A percentile compares a stretch with the other conserved stretches of the same genome.
These are phyloP conservation scores for Proterorhinus semilunaris DNA, from an alignment of 2,113 vertebrate species.

Conservation along the genomic window DNA sequence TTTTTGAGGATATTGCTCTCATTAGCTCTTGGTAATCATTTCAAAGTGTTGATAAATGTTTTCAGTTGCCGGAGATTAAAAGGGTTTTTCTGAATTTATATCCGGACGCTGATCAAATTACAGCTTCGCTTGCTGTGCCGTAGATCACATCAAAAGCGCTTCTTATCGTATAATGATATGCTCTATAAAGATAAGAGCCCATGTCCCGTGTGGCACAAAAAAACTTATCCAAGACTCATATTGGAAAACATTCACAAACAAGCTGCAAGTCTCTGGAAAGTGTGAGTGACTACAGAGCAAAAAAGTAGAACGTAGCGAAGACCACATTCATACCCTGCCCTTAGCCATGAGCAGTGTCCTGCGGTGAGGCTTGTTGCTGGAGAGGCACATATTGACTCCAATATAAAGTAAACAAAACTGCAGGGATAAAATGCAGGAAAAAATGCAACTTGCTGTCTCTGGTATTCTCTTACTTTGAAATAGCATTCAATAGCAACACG, in stretches of 20 bases:
- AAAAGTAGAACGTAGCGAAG: neutral
- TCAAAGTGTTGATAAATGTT: constrained; percentile 70
- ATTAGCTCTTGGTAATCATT: constrained; percentile 63
- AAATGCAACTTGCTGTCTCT: too few relatives aligned
- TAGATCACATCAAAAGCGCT: constrained; percentile 62
- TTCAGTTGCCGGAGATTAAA: constrained; percentile 69
- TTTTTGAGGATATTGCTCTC: constrained; percentile 46
- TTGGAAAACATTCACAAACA: constrained; percentile 7
- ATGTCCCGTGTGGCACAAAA: constrained; percentile 21
- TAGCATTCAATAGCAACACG: too few relatives aligned
- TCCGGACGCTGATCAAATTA: constrained; percentile 65
- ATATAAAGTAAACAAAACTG: too few relatives aligned
- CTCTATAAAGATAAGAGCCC: constrained; percentile 47
- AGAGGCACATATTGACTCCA: too few relatives aligned
- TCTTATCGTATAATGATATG: constrained; percentile 57
- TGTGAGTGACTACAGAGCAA: neutral
- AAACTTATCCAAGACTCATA: constrained; percentile 18
- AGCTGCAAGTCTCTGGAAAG: neutral
- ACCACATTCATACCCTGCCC: neutral
- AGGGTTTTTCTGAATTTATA: constrained; percentile 62
- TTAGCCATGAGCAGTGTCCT: constrained; percentile 1
- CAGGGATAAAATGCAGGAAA: too few relatives aligned
- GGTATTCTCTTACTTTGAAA: too few relatives aligned
- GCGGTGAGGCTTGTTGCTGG: too few relatives aligned
- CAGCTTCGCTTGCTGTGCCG: constrained; percentile 32